These are phyloP conservation scores for Sinelater perroti DNA, from an alignment of 2,888 invertebrate genomes.

Conservation along the genomic window DNA sequence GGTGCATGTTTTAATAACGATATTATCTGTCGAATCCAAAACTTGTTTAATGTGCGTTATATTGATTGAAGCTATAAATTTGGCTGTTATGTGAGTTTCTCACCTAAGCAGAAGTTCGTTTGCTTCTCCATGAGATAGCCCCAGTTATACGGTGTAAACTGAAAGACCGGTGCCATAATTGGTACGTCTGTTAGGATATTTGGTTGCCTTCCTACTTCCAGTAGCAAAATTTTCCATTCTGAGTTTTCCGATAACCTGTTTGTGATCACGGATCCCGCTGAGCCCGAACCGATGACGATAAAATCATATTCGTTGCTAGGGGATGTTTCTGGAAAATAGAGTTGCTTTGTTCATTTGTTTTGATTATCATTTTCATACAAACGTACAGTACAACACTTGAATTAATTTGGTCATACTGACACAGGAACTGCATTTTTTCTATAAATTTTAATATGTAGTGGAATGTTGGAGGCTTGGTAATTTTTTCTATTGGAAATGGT, in stretches of 20 bases:
- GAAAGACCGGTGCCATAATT: slow-evolving; percentile 63
- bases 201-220: slow-evolving; percentile 71
- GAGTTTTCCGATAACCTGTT: slow-evolving; percentile 72
- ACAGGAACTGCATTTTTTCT: too few species aligned
- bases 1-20: background rate
- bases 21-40: background rate
- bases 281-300: slow-evolving; percentile 74
- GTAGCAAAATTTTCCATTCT: slow-evolving; percentile 68
- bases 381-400: too few species aligned
- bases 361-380: too few species aligned
- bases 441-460: too few species aligned
- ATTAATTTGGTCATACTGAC: too few species aligned
- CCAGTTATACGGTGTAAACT: slow-evolving; percentile 69
- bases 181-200: slow-evolving; percentile 66
- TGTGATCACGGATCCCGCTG: slow-evolving; percentile 76
- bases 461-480: too few species aligned
- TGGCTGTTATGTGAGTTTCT: too few species aligned
- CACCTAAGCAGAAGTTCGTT: slow-evolving; percentile 63
- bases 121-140: slow-evolving; percentile 68
- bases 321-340: background rate
- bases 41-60: background rate
- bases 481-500: too few species aligned
- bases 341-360: too few species aligned
- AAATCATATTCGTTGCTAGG: slow-evolving; percentile 66
- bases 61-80: too few species aligned